Conservation (phyloP, 2,888 invertebrate species). For the Cephus pygmeus region DNA sequence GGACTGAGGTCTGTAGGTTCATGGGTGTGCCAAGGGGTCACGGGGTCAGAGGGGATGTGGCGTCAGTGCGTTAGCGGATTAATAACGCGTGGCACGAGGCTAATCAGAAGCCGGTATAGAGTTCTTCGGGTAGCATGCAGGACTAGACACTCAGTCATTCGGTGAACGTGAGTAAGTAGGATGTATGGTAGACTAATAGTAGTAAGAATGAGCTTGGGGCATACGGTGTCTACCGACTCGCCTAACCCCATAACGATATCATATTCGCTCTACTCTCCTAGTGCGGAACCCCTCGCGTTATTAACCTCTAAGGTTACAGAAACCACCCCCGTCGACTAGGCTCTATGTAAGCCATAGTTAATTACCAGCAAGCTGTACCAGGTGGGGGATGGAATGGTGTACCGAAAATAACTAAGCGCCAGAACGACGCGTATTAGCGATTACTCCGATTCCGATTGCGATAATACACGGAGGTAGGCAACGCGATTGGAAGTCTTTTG, state of each 20-base stretch:
- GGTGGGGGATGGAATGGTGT: not conserved
- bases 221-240: constrained; percentile 6
- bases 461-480: no score
- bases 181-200: not conserved
- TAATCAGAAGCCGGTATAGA: constrained; percentile 55
- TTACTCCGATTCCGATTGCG: no score
- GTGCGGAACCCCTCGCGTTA: constrained; percentile 46
- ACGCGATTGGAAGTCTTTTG: no score
- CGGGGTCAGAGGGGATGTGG: not conserved
- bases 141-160: not conserved
- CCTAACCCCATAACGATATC: constrained; percentile 58
- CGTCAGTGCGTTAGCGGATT: constrained; percentile 55
- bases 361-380: constrained; percentile 55
- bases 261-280: constrained; percentile 48
- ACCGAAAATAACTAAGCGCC: not conserved
- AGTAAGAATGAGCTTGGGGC: not conserved
- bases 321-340: constrained; percentile 42
- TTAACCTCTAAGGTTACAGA: constrained; percentile 64
- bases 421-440: not conserved
- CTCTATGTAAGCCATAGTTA: constrained; percentile 53
- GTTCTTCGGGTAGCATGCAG: constrained; percentile 45
- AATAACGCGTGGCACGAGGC: constrained; percentile 63
- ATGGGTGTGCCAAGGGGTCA: not conserved
- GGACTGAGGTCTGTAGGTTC: not conserved
- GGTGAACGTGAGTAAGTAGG: not conserved